Evolutionary conservation across 2,888 invertebrate genomes (phyloP), one percentile per base, ranked within the genome.

Genomic region (Hypomecis atomaria): DNA sequence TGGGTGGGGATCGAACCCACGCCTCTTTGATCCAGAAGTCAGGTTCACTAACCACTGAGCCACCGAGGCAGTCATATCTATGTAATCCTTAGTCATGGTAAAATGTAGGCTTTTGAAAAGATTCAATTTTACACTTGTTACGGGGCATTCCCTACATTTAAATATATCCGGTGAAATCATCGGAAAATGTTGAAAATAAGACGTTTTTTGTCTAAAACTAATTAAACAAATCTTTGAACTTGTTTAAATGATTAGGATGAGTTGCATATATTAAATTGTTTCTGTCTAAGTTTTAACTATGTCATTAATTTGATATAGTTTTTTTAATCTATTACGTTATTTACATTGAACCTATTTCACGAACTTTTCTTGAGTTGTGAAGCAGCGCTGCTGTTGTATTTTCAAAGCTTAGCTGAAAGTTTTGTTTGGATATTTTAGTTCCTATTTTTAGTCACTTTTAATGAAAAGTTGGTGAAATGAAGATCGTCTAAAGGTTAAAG

Each of bases 401-500:
- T 44, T 44, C 5, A 5, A 6, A 13, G 13, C 6, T 6, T n/a
- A 44, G 6, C 13, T 4, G 5, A 13, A 11, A 13, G 1, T 13
- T 4, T 34, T 47, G 0, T 6, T 47, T 6, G 10, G 9, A 47
- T 33, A 1, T 34, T 10, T 23, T 47, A 33, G 47, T 47, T 47
- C 47, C 8, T 47, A 9, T 34, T 9, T 34, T 47, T 47, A 3
- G 34, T 4, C 33, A 34, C 34, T 47, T 47, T 9, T 4, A 9
- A 0, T 10, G 34, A 5, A 11, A 47, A 10, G 9, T 47, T 34
- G 34, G 9, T 47, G n/a, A 0, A 33, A 8, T 36, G 36, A 55
- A 55, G 8, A 36, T 55, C 10, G 13, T 6, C 8, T 55, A 11
- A 36, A 55, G 55, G 55, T 55, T 13, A 44, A 4, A 2, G 55